These are phyloP conservation scores for Aethes cnicana DNA, from an alignment of 2,888 invertebrate genomes.

Conservation along the genomic window DNA sequence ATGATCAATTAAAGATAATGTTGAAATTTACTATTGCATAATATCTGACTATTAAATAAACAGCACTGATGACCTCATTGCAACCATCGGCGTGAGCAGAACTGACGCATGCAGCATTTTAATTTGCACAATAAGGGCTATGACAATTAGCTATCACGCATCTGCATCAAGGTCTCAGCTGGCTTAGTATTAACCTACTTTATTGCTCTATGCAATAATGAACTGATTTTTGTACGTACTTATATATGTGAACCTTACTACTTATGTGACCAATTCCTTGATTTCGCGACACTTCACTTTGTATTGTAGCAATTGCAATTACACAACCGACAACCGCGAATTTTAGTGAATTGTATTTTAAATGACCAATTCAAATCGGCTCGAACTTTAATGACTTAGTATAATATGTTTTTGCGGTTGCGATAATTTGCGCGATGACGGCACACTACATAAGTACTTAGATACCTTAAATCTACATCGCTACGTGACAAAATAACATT, in stretches of 20 bases:
- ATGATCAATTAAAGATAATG: not conserved
- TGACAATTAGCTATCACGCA: conserved; percentile 21
- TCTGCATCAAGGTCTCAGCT: conserved; percentile 20
- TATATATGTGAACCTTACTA: not conserved
- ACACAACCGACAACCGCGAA: no score
- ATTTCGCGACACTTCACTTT: no score
- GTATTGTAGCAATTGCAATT: no score
- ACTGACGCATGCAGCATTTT: conserved; percentile 35
- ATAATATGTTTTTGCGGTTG: no score
- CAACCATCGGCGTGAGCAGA: conserved; percentile 25
- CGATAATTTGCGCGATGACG: no score
- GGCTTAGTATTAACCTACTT: conserved; percentile 16
- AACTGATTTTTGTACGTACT: not conserved
- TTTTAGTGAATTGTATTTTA: no score
- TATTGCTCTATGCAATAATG: conserved; percentile 11
- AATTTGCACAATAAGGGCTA: conserved; percentile 30
- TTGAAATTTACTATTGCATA: not conserved
- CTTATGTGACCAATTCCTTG: no score
- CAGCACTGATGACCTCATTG: conserved; percentile 39
- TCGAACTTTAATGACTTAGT: no score
- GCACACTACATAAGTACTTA: no score
- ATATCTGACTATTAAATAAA: conserved; percentile 35
- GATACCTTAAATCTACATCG: no score
- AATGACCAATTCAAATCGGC: no score
- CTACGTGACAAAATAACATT: no score